Evolutionary conservation across 2,797 vertebrate genomes (phyloP).

Genomic region (Coccyzus lansbergi): DNA sequence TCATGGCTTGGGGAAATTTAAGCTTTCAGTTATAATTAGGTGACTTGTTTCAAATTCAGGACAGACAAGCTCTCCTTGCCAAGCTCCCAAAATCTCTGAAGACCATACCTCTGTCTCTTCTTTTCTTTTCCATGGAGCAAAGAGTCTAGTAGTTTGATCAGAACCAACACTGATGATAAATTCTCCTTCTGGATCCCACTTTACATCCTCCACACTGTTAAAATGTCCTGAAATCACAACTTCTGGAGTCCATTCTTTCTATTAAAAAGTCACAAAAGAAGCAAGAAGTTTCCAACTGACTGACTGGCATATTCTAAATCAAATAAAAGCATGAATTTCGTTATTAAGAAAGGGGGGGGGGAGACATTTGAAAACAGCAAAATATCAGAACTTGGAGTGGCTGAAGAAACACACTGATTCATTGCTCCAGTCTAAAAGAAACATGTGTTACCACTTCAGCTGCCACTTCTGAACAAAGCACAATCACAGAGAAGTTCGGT

Average conservation of each 20-base stretch:
- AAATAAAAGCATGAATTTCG: not conserved
- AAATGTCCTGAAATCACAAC: conserved; percentile 96
- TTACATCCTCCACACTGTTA: conserved; percentile 89
- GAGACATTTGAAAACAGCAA: not conserved
- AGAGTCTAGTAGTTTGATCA: conserved; percentile 94
- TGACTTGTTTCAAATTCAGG: not conserved
- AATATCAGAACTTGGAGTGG: not conserved
- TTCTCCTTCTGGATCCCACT: conserved; percentile 95
- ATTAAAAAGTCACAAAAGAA: not conserved
- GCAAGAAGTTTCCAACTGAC: not conserved
- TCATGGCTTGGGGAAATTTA: not conserved
- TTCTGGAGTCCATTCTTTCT: conserved; percentile 90
- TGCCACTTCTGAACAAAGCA: not conserved
- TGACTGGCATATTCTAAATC: not conserved
- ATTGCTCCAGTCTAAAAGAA: not conserved
- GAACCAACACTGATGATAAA: conserved; percentile 91
- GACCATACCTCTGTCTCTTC: conserved; percentile 77
- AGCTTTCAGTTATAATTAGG: not conserved
- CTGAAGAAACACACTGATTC: not conserved
- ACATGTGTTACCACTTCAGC: not conserved
- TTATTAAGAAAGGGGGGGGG: not conserved
- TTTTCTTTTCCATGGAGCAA: conserved; percentile 90
- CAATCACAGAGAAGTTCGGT: not conserved
- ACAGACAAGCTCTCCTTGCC: not conserved
- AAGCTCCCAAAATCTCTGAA: not conserved